Evolutionary conservation across 1,140 invertebrate genomes (phyloP), one percentile per base, ranked within the genome.

Genomic region (Drosophila suzukii): DNA sequence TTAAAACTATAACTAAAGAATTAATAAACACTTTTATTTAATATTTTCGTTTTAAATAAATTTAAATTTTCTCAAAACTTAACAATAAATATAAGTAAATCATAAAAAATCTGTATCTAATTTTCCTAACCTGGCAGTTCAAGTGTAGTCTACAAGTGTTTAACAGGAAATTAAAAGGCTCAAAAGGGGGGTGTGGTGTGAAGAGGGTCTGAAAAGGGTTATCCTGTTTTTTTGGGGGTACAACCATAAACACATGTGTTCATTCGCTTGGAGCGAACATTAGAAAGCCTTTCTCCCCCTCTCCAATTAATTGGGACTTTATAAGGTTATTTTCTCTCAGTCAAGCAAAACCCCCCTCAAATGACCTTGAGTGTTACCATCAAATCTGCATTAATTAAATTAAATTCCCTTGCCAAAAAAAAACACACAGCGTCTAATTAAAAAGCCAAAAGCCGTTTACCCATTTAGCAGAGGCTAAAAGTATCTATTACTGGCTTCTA

Each of bases 321-420:
- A 77, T 70, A 63, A 11, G 30, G 36, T 51, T 65, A 68, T 53
- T 66, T 66, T 66, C 46, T 65, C 46, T 36, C 50, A 51, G 20
- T 15, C 47, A 30, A n/a, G 38, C 38, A 13, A 39, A 12, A 12
- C 5, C 24, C 12, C 38, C 11, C 30, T 10, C 36, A 8, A 34
- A 8, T 43, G 57, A 63, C 60, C 47, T 47, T 65, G 43, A 76
- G 68, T 63, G 63, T 53, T 53, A 62, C 61, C 68, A 81, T 86
- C 57, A 86, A 86, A 88, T 82, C 53, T 75, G 17, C 66, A 76
- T 79, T 83, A 83, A 88, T 88, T 88, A 83, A 88, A 88, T 88
- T 74, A 82, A 80, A 77, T 88, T 77, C 55, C 47, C 39, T 11
- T 60, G 20, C 27, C 24, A 43, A 62, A 60, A 36, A 36, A n/a